Evolutionary conservation across 2,888 invertebrate genomes (phyloP), one percentile per base, ranked within the genome.

Genomic region (Ochropleura plecta): DNA sequence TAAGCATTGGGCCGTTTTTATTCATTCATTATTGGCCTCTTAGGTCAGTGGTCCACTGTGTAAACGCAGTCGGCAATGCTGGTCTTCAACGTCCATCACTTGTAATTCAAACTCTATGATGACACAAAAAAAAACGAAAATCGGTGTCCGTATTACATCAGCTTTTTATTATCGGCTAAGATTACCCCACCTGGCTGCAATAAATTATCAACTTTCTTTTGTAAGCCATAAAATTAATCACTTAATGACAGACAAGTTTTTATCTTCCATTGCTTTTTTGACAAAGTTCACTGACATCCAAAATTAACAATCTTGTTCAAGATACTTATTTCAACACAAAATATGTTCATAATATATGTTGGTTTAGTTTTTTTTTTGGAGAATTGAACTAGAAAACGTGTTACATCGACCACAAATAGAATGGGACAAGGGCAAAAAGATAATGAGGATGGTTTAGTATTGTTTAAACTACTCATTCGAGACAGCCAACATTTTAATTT

Each of bases 1-100:
- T 79, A 71, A 82, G 70, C 72, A 67, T 84, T 70, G 72, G 72
- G 67, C 70, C 57, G 55, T 72, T 84, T 84, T 84, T 72, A 72
- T 63, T 70, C 79, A 79, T 78, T 78, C 63, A 85, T 69, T 71
- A 53, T 62, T 63, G 49, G 59, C 57, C 20, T 62, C 62, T 40
- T 55, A 44, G 76, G 71, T 84, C 59, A 67, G 53, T 79, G 55
- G 67, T 51, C 64, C 55, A 63, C 40, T 59, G 59, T 72, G 59
- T 30, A 46, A 14, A 60, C 10, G 42, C 30, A 51, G 49, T 46
- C 18, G 49, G 16, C 42, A 53, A 69, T 49, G 44, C 48, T 83
- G 14, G n/a, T 44, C 5, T 8, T n/a, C 16, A 51, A 67, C 12
- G 30, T 12, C n/a, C 3, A 64, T 30, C 12, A 6, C 6, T 51